phyloP scores from a whole-genome alignment of 2,797 vertebrate species.

The Spinibarbus caldwelli region DNA sequence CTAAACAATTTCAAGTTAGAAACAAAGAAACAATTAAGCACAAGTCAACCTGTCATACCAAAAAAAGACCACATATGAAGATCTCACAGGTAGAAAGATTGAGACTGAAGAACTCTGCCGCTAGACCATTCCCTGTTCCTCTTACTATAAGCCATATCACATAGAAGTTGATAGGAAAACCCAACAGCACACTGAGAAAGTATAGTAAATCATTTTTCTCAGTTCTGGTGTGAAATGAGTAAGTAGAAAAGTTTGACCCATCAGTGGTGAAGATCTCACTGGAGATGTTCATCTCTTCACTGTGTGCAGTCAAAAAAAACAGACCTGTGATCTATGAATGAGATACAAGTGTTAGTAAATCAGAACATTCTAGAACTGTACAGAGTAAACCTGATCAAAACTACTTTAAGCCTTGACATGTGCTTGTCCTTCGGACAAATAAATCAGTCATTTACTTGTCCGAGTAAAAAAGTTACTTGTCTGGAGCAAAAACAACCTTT shows the following conservation, averaged over 20 bases:
- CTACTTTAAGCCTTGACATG: no score
- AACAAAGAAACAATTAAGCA: no score
- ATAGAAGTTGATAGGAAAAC: slow-evolving; percentile 1
- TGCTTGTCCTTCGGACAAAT: no score
- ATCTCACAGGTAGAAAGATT: slow-evolving; percentile 13
- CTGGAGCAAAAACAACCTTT: no score
- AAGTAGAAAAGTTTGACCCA: not conserved
- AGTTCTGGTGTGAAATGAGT: not conserved
- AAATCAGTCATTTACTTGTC: no score
- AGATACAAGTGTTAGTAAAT: not conserved
- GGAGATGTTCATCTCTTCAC: slow-evolving; percentile 21
- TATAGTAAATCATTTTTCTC: not conserved
- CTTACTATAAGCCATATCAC: slow-evolving; percentile 10
- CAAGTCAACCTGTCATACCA: no score
- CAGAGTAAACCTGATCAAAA: not conserved
- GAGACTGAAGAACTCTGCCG: not conserved
- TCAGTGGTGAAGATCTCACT: not conserved
- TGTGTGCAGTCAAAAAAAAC: not conserved
- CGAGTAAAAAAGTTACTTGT: no score
- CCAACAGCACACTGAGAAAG: not conserved
- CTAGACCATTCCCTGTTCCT: slow-evolving; percentile 9
- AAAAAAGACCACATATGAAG: not conserved
- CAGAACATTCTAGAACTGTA: not conserved
- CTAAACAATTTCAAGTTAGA: not conserved
- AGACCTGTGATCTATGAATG: not conserved